Base-by-base conservation (phyloP, 2,888 invertebrate species). In the Acleris holmiana region DNA sequence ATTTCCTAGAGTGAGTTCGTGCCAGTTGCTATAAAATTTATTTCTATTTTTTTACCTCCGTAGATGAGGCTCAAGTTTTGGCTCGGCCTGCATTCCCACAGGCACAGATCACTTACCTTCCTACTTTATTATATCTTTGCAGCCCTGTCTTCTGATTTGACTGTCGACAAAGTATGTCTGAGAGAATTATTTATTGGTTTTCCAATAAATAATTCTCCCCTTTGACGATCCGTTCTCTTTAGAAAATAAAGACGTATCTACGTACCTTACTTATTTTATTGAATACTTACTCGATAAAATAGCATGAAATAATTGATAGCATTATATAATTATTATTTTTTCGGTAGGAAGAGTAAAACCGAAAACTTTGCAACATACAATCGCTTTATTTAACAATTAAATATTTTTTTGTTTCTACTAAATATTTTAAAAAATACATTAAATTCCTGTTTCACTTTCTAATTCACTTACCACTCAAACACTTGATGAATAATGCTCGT, bases 181-280 rank as follows among this genome's bases (percentile, higher is more conserved):
- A 64, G 53, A 53, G 63, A 64, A 64, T 64, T 48, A 64, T 61
- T 61, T 47, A 59, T 13, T 40, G 40, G 47, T n/a, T n/a, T n/a
- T n/a, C n/a, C n/a, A n/a, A n/a, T n/a, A n/a, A n/a, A n/a, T n/a
- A 41, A 49, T 8, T 21, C 35, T 29, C 50, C 51, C n/a, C n/a
- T n/a, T 57, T 46, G 62, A 46, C 21, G 29, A 25, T 29, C 10
- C 21, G 13, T 50, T 6, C 21, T 17, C 46, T 50, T 51, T 44
- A 21, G 21, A 15, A 25, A 59, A 21, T 4, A 40, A 35, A 18
- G 18, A 7, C 5, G 13, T 7, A 53, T 49, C 4, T 23, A 15
- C 7, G 53, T 40, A 19, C 15, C 19, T 29, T 8, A 8, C 29
- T 0, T 8, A 29, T 29, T 29, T 8, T 29, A 2, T 29, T 8